Evolutionary conservation across 2,888 invertebrate genomes (phyloP), one percentile per base, ranked within the genome.

Genomic region (Coenonympha glycerion): DNA sequence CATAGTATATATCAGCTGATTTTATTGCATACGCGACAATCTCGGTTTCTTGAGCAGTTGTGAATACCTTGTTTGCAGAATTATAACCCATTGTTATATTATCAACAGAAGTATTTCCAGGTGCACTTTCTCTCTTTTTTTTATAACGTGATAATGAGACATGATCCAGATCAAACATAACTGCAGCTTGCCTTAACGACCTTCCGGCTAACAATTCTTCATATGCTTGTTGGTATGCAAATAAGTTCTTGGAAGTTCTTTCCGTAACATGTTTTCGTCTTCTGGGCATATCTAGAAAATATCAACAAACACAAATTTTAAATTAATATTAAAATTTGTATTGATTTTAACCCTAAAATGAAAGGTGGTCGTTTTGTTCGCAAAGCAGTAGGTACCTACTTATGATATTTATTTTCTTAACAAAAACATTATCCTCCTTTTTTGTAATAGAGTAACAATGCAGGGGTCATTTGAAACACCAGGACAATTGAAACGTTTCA

Each of bases 1-100:
- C 59, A 55, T 59, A 62, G 55, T 62, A 61, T 55, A 61, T 61
- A 50, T 60, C 52, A 4, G 60, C 28, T 28, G 28, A 28, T 28
- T 28, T 28, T 28, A 28, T 28, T 9, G 49, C 49, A 42, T 49
- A 49, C 16, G 22, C 21, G 18, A 19, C 55, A 18, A 52, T 49
- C 40, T 47, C 36, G 11, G 36, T 41, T 52, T 49, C 40, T 36
- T 52, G 49, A 34, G 19, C 44, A 30, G 24, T 6, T 21, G 52
- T 40, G 47, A 55, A 55, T 24, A 52, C 34, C 41, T 47, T 52
- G 49, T 31, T 52, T 33, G 47, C 52, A 6, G 55, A 52, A 51
- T 49, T 54, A 34, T 54, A 51, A 13, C 48, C 46, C 51, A 54
- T 51, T 15, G 24, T 50, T 51, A 54, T 45, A 41, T 31, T 28